phyloP scores from a whole-genome alignment of 2,888 invertebrate genomes.

The Drosophila leonis region DNA sequence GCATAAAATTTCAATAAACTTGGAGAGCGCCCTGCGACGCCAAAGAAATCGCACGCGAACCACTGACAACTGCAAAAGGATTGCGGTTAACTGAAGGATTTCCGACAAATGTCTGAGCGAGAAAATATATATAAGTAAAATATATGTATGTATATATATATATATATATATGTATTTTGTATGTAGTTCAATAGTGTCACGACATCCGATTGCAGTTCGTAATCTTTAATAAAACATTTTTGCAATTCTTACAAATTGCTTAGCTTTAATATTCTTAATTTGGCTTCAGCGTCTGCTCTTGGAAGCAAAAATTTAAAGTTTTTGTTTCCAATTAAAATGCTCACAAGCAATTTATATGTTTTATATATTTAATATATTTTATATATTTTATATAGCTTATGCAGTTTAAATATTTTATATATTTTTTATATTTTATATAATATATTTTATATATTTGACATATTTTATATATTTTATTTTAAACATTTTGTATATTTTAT shows the following conservation, averaged over 20 bases:
- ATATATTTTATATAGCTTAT: no score
- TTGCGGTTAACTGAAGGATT: slow-evolving; percentile 1
- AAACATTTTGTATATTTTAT: no score
- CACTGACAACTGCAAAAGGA: slow-evolving; percentile 5
- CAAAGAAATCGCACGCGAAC: slow-evolving; percentile 23
- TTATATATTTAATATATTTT: background rate
- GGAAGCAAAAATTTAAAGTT: background rate
- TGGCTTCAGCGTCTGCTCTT: background rate
- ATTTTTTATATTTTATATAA: no score
- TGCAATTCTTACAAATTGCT: background rate
- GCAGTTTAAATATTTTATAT: no score
- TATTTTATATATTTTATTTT: no score
- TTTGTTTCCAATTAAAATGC: background rate
- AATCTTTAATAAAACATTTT: slow-evolving; percentile 8
- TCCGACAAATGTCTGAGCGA: background rate
- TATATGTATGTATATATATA: background rate
- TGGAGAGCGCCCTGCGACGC: background rate
- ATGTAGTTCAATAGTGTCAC: slow-evolving; percentile 8
- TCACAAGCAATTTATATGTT: background rate
- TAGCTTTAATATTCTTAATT: background rate
- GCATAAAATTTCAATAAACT: slow-evolving; percentile 50
- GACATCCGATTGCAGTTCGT: slow-evolving; percentile 5
- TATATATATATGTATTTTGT: background rate
- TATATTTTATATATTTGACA: no score
- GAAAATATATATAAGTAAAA: background rate